A percentile compares a stretch with the other conserved stretches of the same genome.
Evolutionary conservation across 2,888 invertebrate species (phyloP).

Genomic region (Troides oblongomaculatus): DNA sequence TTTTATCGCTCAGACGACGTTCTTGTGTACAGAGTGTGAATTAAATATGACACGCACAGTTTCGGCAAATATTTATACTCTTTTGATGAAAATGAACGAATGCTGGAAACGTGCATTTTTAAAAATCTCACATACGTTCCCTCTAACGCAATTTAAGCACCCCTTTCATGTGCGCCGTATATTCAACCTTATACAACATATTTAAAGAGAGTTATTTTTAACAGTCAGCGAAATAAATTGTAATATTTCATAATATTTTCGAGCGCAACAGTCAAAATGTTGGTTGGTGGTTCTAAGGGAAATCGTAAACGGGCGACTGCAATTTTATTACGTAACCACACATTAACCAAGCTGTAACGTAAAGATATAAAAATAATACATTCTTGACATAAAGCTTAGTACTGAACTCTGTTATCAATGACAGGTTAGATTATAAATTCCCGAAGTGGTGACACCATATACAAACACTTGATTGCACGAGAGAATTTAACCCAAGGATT

Average conservation of each 20-base stretch:
- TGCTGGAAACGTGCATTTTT: background rate
- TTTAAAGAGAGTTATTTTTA: conserved; percentile 26
- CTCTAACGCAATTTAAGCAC: conserved; percentile 8
- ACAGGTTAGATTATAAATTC: no score
- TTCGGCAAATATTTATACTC: background rate
- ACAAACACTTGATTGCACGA: no score
- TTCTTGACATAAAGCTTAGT: no score
- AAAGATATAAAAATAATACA: no score
- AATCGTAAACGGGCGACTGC: background rate
- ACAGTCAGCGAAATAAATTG: conserved; percentile 24
- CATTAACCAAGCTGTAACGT: no score
- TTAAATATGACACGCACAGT: background rate
- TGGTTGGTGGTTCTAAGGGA: conserved; percentile 14
- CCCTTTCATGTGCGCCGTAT: conserved; percentile 9
- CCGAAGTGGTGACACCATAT: no score
- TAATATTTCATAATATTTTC: conserved; percentile 21
- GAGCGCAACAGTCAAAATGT: conserved; percentile 25
- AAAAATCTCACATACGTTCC: background rate
- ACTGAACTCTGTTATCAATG: no score
- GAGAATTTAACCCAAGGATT: no score
- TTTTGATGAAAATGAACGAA: background rate
- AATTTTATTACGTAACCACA: background rate
- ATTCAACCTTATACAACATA: conserved; percentile 2
- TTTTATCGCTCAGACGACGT: conserved; percentile 23
- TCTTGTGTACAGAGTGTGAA: conserved; percentile 13